Evolutionary conservation across 2,113 vertebrate genomes (phyloP).

Genomic region (Gila orcuttii): DNA sequence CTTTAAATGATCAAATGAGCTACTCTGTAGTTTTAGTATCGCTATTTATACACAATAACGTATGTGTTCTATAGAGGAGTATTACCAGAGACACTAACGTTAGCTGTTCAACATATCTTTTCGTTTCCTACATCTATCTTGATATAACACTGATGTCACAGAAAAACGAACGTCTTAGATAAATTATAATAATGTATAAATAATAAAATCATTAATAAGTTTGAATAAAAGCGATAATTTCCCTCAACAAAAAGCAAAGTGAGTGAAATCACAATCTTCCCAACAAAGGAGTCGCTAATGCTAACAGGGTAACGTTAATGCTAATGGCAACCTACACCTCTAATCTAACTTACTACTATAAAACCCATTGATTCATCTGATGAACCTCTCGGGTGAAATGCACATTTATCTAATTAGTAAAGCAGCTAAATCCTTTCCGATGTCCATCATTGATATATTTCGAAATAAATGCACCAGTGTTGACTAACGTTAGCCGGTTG

Average conservation of each 20-base stretch:
- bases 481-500: constrained; percentile 6
- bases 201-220: neutral
- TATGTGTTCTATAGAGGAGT: neutral
- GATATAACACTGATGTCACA: neutral
- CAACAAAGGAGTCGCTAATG: constrained; percentile 33
- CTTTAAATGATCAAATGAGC: constrained; percentile 45
- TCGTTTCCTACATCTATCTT: neutral
- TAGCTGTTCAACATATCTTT: constrained; percentile 25
- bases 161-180: neutral
- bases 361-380: neutral
- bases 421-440: neutral
- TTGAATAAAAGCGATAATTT: neutral
- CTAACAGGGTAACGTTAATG: constrained; percentile 29
- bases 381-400: neutral
- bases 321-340: constrained; percentile 26
- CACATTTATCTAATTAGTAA: neutral
- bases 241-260: neutral
- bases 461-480: neutral
- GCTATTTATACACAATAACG: neutral
- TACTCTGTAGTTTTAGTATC: constrained; percentile 61
- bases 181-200: neutral
- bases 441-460: neutral
- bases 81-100: neutral
- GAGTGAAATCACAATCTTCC: neutral
- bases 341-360: neutral